Evolutionary conservation across 1,140 invertebrate genomes (phyloP), one percentile per base, ranked within the genome.

Genomic region (Myzus persicae): DNA sequence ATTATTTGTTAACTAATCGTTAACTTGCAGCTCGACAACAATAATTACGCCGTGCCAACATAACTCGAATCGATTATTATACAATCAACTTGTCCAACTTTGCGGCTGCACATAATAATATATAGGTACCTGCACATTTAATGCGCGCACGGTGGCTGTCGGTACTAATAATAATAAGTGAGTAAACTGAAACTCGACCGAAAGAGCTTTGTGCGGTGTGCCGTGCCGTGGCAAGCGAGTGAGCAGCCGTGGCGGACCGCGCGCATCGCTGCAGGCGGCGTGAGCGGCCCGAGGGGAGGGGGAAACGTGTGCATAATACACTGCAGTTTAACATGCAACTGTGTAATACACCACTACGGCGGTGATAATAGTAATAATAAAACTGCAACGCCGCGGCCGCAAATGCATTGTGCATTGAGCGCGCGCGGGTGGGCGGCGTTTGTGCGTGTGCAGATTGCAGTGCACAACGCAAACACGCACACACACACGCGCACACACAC

Each of bases 331-430:
- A 76, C 31, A n/a, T 76, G 59, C 31, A 76, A 76, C 59, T n/a
- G 4, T 76, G 59, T n/a, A 76, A 36, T 76, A 18, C 0, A n/a
- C n/a, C 59, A 76, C 31, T 76, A n/a, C n/a, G n/a, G n/a, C 14
- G 14, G 3, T 2, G 9, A 59, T 59, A 26, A 26, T 26, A 26
- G 9, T 67, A 67, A n/a, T 76, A 76, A n/a, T n/a, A 76, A 31
- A n/a, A 76, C 59, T 76, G 59, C 59, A 76, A 67, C 59, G 59
- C 31, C 59, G 59, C 9, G 26, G 14, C 59, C 4, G 31, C n/a
- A 36, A n/a, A 82, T 40, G 82, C 40, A 84, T 84, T 85, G 40
- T 85, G 84, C 82, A 40, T 40, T 84, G 82, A 24, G 84, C 42
- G 85, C 42, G 82, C 38, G 82, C n/a, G n/a, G 48, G 40, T 20